Conservation (phyloP, 2,797 vertebrate genomes). For the Pterois miles region DNA sequence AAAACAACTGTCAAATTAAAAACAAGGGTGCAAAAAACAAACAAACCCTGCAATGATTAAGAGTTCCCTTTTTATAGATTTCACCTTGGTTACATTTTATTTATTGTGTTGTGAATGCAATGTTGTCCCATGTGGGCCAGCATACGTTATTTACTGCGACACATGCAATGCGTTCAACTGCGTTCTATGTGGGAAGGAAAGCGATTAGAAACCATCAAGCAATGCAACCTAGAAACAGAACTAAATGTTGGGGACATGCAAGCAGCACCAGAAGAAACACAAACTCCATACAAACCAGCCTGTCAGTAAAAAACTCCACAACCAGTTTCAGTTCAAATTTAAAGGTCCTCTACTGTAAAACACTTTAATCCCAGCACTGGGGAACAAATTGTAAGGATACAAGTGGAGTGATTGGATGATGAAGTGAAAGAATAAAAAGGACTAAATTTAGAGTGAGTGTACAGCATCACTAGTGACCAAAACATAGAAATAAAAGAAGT, state of each 20-base stretch:
- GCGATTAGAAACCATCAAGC: neutral
- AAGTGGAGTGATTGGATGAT: neutral
- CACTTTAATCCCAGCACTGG: neutral
- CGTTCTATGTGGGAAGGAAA: neutral
- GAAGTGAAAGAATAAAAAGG: neutral
- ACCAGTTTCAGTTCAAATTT: neutral
- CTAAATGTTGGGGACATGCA: neutral
- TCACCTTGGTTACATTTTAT: slow-evolving; percentile 18
- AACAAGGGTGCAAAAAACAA: slow-evolving; percentile 7
- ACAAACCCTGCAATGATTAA: neutral
- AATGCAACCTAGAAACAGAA: slow-evolving; percentile 2
- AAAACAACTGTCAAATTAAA: slow-evolving; percentile 39
- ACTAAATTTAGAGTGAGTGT: too few species aligned
- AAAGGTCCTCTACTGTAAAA: neutral
- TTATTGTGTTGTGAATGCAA: neutral
- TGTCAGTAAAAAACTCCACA: neutral
- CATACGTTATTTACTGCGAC: neutral
- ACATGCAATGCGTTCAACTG: neutral
- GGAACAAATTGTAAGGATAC: neutral
- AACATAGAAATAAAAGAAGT: neutral
- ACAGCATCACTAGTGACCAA: neutral
- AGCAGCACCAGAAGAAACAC: neutral
- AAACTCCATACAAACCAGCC: neutral
- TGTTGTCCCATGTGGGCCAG: neutral
- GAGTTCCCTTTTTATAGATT: slow-evolving; percentile 22